Conservation (phyloP, 2,797 vertebrate species). For the Enteromius anoplus region DNA sequence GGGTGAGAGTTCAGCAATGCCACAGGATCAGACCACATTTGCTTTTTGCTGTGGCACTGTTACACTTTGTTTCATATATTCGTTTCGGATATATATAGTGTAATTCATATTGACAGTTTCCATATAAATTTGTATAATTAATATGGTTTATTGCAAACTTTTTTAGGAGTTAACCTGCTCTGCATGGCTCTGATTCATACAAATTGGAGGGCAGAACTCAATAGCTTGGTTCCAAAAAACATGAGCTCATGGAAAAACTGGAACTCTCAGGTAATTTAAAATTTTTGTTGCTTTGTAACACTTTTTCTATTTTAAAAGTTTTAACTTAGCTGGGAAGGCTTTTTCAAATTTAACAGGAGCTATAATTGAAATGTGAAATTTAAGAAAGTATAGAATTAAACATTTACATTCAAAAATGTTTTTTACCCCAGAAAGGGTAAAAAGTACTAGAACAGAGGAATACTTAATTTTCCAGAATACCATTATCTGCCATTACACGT, state of each 20-base stretch:
- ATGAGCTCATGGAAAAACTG: constrained; percentile 30
- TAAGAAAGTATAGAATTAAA: background rate
- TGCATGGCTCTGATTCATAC: background rate
- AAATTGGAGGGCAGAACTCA: background rate
- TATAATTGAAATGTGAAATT: background rate
- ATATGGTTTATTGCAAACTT: constrained; percentile 7
- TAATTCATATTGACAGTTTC: background rate
- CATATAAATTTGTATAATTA: constrained; percentile 1
- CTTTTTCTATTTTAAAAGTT: background rate
- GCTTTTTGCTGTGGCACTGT: background rate
- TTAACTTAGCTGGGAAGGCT: background rate
- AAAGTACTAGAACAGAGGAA: background rate
- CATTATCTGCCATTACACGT: background rate
- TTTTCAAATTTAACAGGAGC: background rate
- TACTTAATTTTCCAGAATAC: background rate
- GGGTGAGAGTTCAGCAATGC: constrained; percentile 47
- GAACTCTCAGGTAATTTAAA: background rate
- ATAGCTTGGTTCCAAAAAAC: constrained; percentile 12
- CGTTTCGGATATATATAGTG: background rate
- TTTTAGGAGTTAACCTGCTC: constrained; percentile 12
- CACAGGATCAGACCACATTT: constrained; percentile 26
- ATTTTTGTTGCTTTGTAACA: constrained; percentile 9
- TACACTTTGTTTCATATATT: background rate
- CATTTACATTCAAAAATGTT: background rate
- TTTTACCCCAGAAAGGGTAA: background rate